These are phyloP conservation scores for Lepisosteus osseus DNA, from an alignment of 2,113 vertebrate genomes.

Conservation along the genomic window DNA sequence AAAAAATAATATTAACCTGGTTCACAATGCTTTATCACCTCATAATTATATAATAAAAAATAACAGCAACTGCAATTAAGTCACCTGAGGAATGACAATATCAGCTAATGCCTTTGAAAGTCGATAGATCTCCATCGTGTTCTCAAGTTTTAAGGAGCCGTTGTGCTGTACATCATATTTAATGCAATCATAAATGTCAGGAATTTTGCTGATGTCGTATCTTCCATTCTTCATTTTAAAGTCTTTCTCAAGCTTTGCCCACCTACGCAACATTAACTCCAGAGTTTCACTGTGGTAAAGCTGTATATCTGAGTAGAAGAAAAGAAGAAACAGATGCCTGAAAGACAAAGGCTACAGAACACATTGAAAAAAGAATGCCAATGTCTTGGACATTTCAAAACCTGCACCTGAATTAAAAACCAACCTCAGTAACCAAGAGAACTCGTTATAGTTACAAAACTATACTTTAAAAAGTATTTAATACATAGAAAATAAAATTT, in stretches of 20 bases:
- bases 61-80: too few species aligned
- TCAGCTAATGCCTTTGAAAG: conserved; percentile 85
- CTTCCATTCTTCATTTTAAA: conserved; percentile 87
- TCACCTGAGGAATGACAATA: conserved; percentile 87
- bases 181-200: conserved; percentile 88
- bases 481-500: too few species aligned
- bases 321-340: neutral
- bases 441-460: too few species aligned
- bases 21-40: too few species aligned
- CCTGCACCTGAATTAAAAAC: too few species aligned
- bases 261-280: conserved; percentile 83
- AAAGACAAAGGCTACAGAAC: neutral
- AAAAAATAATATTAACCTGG: neutral
- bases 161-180: conserved; percentile 89
- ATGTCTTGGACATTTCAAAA: too few species aligned
- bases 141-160: conserved; percentile 77
- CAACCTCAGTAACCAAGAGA: too few species aligned
- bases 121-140: conserved; percentile 85
- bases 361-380: too few species aligned
- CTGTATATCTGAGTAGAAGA: conserved; percentile 73
- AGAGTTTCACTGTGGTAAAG: conserved; percentile 86
- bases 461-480: too few species aligned
- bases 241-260: conserved; percentile 86
- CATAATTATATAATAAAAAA: neutral
- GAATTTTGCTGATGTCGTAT: conserved; percentile 88